Evolutionary conservation across 2,888 invertebrate genomes (phyloP).

Genomic region (Tinea pellionella): DNA sequence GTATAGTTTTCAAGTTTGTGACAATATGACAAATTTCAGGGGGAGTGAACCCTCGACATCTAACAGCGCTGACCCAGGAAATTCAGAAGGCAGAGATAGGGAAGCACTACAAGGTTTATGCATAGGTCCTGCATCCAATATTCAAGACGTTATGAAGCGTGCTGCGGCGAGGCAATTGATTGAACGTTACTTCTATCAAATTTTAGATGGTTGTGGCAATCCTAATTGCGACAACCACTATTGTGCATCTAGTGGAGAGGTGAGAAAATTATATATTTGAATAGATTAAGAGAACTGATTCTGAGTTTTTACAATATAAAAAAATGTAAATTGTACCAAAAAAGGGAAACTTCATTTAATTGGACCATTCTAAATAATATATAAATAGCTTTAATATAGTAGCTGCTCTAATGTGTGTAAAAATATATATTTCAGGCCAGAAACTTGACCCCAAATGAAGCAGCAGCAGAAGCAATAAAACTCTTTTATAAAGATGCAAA

Average conservation of each 20-base stretch:
- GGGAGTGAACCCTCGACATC: constrained; percentile 69
- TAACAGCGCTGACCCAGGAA: constrained; percentile 46
- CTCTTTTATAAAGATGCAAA: constrained; percentile 86
- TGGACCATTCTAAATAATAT: too few species aligned
- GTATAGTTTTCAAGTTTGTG: background rate
- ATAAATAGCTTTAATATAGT: too few species aligned
- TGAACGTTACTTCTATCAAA: constrained; percentile 92
- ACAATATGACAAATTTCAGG: constrained; percentile 29
- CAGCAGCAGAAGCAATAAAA: constrained; percentile 89
- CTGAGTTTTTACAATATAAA: background rate
- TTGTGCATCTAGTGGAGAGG: constrained; percentile 92
- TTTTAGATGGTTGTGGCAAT: constrained; percentile 93
- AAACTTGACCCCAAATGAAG: constrained; percentile 86
- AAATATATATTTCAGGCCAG: constrained; percentile 66
- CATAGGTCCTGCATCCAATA: constrained; percentile 30
- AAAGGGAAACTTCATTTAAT: too few species aligned
- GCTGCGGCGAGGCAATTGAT: constrained; percentile 87
- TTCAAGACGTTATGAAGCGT: constrained; percentile 77
- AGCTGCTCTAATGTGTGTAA: too few species aligned
- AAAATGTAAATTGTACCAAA: too few species aligned
- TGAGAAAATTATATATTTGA: constrained; percentile 36
- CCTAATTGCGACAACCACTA: constrained; percentile 85
- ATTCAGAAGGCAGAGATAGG: constrained; percentile 30
- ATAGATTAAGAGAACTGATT: background rate
- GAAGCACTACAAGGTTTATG: constrained; percentile 43